Evolutionary conservation across 2,797 vertebrate species (phyloP), one percentile per base, ranked within the genome.

Genomic region (Denticeps clupeoides): DNA sequence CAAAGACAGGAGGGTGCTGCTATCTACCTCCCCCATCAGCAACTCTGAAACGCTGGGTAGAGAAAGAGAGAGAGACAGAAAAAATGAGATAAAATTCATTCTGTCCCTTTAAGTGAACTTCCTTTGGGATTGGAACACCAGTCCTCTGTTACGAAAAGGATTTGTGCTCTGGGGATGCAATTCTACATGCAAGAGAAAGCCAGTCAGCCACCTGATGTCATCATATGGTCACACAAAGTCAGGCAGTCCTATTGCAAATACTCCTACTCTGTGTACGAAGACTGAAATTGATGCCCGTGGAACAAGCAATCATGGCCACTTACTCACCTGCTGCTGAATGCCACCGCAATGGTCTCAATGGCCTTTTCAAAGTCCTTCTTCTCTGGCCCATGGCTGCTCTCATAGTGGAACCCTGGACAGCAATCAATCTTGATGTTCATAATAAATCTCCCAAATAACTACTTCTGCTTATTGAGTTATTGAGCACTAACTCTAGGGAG

Each of bases 11-110:
- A 98, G 68, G 1, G 91, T 96, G 71, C 86, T 95, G 78, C 88
- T 91, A 79, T 98, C 93, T 65, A 94, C 89, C 58, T 98, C 94
- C 1, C 94, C 94, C 91, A 95, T 91, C 74, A 98, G 85, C 70
- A 94, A 82, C 46, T 97, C 94, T 0, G 94, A 96, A 56, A 98
- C 91, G 1, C 94, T 97, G 64, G 38, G 19, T 15, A 38, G 2
- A 21, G 16, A 19, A 35, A 21, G 9, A 21, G 35, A 18, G 18
- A 21, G 9, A 38, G 18, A 37, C 25, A 37, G 11, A n/a, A n/a
- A n/a, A n/a, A n/a, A n/a, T n/a, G n/a, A n/a, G n/a, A n/a, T n/a
- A n/a, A n/a, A n/a, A n/a, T n/a, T n/a, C n/a, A n/a, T n/a, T n/a
- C n/a, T n/a, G n/a, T n/a, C n/a, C n/a, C n/a, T n/a, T n/a, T n/a